Conservation (phyloP, 1,140 invertebrate species). For the Drosophila sp. region DNA sequence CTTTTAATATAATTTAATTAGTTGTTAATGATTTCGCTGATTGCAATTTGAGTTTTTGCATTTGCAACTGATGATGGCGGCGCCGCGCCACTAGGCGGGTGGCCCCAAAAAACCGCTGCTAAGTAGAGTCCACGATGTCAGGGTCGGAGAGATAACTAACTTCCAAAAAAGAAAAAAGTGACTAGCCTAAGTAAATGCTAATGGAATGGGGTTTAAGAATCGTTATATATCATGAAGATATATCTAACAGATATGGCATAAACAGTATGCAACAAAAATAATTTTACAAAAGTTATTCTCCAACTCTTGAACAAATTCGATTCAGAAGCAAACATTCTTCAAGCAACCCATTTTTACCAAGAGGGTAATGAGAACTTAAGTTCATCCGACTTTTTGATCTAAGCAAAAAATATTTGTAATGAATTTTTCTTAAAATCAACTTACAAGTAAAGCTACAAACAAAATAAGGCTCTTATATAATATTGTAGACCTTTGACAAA, state of each 20-base stretch:
- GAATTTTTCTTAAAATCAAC: too few species aligned
- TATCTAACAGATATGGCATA: not conserved
- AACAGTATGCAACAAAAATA: not conserved
- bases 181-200: slow-evolving; percentile 46
- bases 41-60: slow-evolving; percentile 33
- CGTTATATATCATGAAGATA: slow-evolving; percentile 3
- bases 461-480: too few species aligned
- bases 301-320: too few species aligned
- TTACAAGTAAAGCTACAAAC: too few species aligned
- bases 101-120: slow-evolving; percentile 66
- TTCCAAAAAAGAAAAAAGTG: not conserved
- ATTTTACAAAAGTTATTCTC: not conserved
- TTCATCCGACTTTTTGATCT: too few species aligned
- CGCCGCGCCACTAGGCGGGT: slow-evolving; percentile 29
- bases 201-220: slow-evolving; percentile 30
- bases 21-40: slow-evolving; percentile 77
- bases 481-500: too few species aligned
- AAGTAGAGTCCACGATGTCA: slow-evolving; percentile 68
- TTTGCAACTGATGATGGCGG: slow-evolving; percentile 29
- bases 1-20: slow-evolving; percentile 79
- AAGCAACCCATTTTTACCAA: too few species aligned
- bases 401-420: too few species aligned
- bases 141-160: slow-evolving; percentile 36
- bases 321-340: too few species aligned
- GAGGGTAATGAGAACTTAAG: too few species aligned